Evolutionary conservation across 2,113 vertebrate genomes (phyloP), one percentile per base, ranked within the genome.

Genomic region (Oryctolagus cuniculus): DNA sequence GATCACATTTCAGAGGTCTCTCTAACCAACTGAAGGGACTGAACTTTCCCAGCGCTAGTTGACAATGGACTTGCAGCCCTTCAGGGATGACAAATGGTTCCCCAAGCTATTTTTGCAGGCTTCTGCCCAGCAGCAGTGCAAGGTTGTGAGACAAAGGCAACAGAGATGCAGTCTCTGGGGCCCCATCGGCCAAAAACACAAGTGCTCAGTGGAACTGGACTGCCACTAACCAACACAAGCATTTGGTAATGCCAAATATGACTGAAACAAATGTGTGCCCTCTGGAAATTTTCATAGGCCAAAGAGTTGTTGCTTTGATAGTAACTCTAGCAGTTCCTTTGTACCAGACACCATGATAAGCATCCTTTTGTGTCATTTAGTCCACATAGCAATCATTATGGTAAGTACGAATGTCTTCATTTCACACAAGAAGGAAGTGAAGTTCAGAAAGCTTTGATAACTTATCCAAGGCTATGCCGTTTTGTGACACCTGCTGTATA

Each of bases 221-320:
- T 22, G 63, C 55, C 67, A 8, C 53, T 66, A 38, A 21, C 31
- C 53, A 78, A 63, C 6, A 61, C 63, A 77, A 81, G 11, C n/a
- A 19, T 70, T 80, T 24, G 66, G 5, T 38, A 70, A 44, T 8
- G 66, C 12, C 2, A 93, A 25, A 83, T 53, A 66, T 22, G 12
- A 80, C 36, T 78, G 63, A 86, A 92, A 86, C 31, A 72, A 53
- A 19, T 38, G 86, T 90, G 84, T 81, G 34, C 27, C 49, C 24
- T 44, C 75, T 84, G 22, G 70, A 87, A 77, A 73, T 27, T 49
- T 77, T 78, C 34, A 9, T 17, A 80, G 34, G 3, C 38, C 27
- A 53, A 61, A 16, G 12, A 55, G 36, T 34, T 53, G 27, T 78
- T 29, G 5, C 7, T 53, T 31, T 49, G 44, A 27, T 58, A 51